phyloP scores from a whole-genome alignment of 2,113 vertebrate genomes.

The Myrmecobius fasciatus region DNA sequence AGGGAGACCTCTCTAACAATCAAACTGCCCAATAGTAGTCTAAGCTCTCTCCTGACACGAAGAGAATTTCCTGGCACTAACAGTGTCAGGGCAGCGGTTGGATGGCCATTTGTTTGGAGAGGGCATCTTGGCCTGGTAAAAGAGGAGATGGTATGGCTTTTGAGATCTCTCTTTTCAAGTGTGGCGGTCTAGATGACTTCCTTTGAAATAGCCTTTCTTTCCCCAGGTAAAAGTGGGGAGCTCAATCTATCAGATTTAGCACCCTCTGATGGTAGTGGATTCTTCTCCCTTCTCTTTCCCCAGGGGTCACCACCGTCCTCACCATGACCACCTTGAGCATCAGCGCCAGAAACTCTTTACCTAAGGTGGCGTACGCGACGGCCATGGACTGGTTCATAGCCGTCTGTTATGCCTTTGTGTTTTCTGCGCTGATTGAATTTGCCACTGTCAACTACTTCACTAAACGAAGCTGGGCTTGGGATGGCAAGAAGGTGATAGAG shows the following conservation, averaged over 20 bases:
- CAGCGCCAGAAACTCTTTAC: conserved; percentile 98
- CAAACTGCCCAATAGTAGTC: background rate
- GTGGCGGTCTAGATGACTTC: background rate
- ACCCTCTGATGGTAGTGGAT: background rate
- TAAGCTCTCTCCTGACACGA: background rate
- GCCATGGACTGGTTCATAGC: conserved; percentile 99
- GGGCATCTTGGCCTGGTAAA: background rate
- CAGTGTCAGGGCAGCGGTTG: conserved; percentile 38
- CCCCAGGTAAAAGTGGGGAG: background rate
- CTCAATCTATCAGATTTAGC: background rate
- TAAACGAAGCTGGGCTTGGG: conserved; percentile 99
- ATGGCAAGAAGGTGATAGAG: conserved; percentile 95
- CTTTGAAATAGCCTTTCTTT: conserved; percentile 23
- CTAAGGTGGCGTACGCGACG: conserved; percentile 98
- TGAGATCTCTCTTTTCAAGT: background rate
- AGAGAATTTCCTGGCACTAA: background rate
- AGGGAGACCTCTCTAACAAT: background rate
- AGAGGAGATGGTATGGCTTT: background rate
- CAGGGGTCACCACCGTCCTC: conserved; percentile 98
- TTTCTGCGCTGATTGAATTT: conserved; percentile 99
- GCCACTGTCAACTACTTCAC: conserved; percentile 99
- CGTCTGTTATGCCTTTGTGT: conserved; percentile 99
- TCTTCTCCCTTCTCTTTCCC: conserved; percentile 70
- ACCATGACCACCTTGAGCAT: conserved; percentile 99
- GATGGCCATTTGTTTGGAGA: background rate